Evolutionary conservation across 2,888 invertebrate genomes (phyloP), one percentile per base, ranked within the genome.

Genomic region (Charanyca ferruginea): DNA sequence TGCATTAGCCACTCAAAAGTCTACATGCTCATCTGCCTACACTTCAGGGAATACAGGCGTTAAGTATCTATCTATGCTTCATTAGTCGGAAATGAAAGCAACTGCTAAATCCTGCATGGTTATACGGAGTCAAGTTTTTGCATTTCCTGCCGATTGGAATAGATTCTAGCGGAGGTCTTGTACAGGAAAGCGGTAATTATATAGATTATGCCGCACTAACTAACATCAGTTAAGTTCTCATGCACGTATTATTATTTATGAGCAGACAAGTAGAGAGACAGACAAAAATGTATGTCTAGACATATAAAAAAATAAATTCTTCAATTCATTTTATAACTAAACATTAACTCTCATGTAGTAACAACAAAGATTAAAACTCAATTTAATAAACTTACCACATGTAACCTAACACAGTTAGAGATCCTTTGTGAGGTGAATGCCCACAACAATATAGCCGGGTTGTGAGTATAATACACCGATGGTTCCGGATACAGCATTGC

Each of bases 401-500:
- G 87, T 62, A 89, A 70, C 62, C 85, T 87, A 1, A 95, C 82
- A 57, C 83, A 81, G 57, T 87, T 80, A 16, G 91, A 85, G 28
- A 94, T 94, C 76, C 94, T 84, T 42, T 87, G 84, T 0, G 95
- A 94, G 2, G 93, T 92, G 77, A 94, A 94, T 0, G 89, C 86
- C 95, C 95, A 95, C 52, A 94, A 75, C 64, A 95, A 66, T 62
- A 94, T 83, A 0, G 94, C 94, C 0, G 95, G 95, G 71, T 95
- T 90, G 65, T 95, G 95, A 0, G 95, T 94, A 73, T 95, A 95
- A 68, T 89, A 93, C 0, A 85, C 52, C 0, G 90, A 83, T 2
- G 93, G 91, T 23, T 93, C 89, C 9, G 94, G 93, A 53, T 87
- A 83, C 18, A 95, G 63, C 88, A 95, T 86, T 0, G 67, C 42